Percentiles rank a stretch among this genome's conserved stretches.
Evolutionary conservation across 1,140 invertebrate genomes (phyloP).

Genomic region (Colletes latitarsis): DNA sequence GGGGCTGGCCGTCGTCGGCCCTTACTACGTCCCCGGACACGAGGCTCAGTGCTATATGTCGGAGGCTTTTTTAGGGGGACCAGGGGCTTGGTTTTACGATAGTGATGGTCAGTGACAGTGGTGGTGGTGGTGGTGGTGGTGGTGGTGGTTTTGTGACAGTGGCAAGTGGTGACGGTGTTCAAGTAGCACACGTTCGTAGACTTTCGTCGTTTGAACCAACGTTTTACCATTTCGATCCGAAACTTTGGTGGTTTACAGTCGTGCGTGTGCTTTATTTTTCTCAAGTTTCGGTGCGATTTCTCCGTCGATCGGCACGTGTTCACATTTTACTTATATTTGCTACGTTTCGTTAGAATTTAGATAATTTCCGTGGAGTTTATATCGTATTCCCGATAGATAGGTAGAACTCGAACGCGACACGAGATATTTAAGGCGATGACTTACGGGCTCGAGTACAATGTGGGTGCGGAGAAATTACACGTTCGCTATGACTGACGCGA

Average conservation of each 20-base stretch:
- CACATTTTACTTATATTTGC: neutral
- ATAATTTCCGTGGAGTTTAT: neutral
- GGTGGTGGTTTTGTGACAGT: slow-evolving; percentile 49
- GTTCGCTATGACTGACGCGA: slow-evolving; percentile 55
- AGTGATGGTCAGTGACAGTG: slow-evolving; percentile 44
- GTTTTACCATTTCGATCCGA: slow-evolving; percentile 1
- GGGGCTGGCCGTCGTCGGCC: slow-evolving; percentile 82
- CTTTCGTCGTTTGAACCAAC: slow-evolving; percentile 28
- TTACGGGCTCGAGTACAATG: neutral
- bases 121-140: slow-evolving; percentile 40
- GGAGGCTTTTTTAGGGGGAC: slow-evolving; percentile 69
- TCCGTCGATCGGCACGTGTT: slow-evolving; percentile 13
- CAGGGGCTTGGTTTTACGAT: slow-evolving; percentile 19
- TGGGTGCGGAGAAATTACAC: slow-evolving; percentile 57
- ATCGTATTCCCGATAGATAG: neutral
- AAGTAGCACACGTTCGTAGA: slow-evolving; percentile 56
- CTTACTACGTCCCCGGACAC: slow-evolving; percentile 83
- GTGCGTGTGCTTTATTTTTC: slow-evolving; percentile 56
- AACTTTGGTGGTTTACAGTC: slow-evolving; percentile 47
- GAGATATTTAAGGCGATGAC: neutral
- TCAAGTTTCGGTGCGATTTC: slow-evolving; percentile 46
- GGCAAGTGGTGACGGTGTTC: slow-evolving; percentile 55
- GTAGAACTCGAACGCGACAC: neutral
- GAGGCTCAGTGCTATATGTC: slow-evolving; percentile 84
- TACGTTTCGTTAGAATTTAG: neutral